Evolutionary conservation across 2,113 vertebrate genomes (phyloP), one percentile per base, ranked within the genome.

Genomic region (Pontoporia blainvillei): DNA sequence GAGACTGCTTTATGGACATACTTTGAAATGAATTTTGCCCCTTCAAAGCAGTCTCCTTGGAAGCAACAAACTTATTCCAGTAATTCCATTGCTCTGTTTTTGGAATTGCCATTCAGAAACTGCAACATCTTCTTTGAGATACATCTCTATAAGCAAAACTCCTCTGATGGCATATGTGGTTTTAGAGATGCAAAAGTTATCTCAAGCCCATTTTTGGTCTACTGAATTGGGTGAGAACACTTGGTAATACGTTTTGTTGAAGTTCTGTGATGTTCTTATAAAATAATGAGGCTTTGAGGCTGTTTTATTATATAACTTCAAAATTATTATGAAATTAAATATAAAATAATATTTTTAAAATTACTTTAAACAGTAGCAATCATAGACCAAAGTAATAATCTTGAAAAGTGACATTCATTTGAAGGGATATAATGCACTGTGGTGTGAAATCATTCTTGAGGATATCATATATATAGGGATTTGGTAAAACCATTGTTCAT

Each of bases 261-360:
- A 79, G 13, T 90, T 76, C 57, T 62, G 4, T 29, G 4, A 92
- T 49, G 29, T 21, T 71, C n/a, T 14, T 79, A 87, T 52, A 44
- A 94, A 90, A 94, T 90, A 90, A 84, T 31, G 9, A 83, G 34
- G 20, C 10, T n/a, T 6, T 75, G 11, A 67, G n/a, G 34, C 20
- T 83, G 12, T 34, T 91, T 83, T 62, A 49, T 41, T 52, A 46
- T 8, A 39, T 25, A 87, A 82, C 21, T 84, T 81, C 52, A 75
- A 87, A 66, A 69, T 46, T 84, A 34, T 59, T 96, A 90, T 57
- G n/a, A 79, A 91, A 79, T 86, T 89, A 95, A 96, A 88, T 49
- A 52, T 36, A 67, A 94, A 91, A 87, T 66, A 79, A 75, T 54
- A 29, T 78, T 94, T 76, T 97, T 18, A 76, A 75, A 92, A 88